These are phyloP conservation scores for Epinephelus moara DNA, from an alignment of 2,113 vertebrate genomes.

Conservation along the genomic window DNA sequence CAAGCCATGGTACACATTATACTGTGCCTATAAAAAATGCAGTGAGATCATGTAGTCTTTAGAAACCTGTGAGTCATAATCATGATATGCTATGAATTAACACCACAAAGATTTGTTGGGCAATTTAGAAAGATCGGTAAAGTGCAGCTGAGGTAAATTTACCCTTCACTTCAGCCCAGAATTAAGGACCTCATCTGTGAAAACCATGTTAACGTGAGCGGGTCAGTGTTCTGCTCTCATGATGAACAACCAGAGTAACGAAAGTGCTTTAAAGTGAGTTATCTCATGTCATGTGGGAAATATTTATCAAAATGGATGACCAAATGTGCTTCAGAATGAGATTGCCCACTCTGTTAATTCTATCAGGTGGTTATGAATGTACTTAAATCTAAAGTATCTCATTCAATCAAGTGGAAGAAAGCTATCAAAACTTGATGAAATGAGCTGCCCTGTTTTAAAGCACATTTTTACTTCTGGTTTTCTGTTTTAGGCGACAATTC, in stretches of 20 bases:
- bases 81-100: too few species aligned
- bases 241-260: neutral
- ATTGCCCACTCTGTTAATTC: slow-evolving; percentile 12
- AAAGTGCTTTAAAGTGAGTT: slow-evolving; percentile 10
- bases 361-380: neutral
- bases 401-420: slow-evolving; percentile 18
- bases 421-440: neutral
- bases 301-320: neutral
- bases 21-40: too few species aligned
- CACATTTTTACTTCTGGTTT: neutral
- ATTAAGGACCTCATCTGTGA: neutral
- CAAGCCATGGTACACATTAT: too few species aligned
- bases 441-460: neutral
- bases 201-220: neutral
- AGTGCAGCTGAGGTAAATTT: neutral
- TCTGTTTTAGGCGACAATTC: slow-evolving; percentile 3
- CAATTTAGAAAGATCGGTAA: neutral
- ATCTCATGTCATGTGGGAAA: neutral
- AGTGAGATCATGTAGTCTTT: too few species aligned
- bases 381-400: neutral
- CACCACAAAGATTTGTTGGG: too few species aligned
- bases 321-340: neutral
- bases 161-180: neutral
- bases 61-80: too few species aligned
- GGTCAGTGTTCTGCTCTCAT: neutral